These are phyloP conservation scores for Actinia tenebrosa DNA, from an alignment of 64 coral and sea anemone genomes.

Conservation along the genomic window DNA sequence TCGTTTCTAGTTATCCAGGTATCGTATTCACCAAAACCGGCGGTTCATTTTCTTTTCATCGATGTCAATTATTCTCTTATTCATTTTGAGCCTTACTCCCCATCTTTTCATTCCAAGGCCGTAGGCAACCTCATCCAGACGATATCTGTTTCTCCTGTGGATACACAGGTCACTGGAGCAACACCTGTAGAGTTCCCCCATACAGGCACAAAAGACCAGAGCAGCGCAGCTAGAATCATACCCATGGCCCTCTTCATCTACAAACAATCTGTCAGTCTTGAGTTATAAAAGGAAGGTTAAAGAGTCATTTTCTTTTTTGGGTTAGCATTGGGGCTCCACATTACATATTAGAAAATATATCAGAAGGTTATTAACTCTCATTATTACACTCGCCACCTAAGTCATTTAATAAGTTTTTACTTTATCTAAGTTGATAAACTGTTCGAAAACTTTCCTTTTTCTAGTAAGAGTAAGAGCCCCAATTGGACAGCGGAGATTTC, in stretches of 20 bases:
- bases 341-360: constrained; percentile 28
- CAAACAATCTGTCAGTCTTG: neutral
- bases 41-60: too few relatives aligned
- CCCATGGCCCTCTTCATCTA: neutral
- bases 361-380: constrained; percentile 47
- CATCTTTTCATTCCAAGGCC: neutral
- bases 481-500: too few relatives aligned
- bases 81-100: too few relatives aligned
- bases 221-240: neutral
- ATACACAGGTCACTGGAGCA: constrained; percentile 9
- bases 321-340: constrained; percentile 16
- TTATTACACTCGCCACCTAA: constrained; percentile 17
- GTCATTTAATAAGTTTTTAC: neutral
- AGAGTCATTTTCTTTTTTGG: constrained; percentile 36
- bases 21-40: too few relatives aligned
- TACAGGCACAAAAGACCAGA: neutral
- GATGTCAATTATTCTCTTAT: too few relatives aligned
- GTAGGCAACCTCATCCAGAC: neutral
- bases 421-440: too few relatives aligned
- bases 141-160: constrained; percentile 7
- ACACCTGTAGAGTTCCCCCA: constrained; percentile 1
- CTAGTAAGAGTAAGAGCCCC: too few relatives aligned
- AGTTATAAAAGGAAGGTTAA: constrained; percentile 16
- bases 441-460: too few relatives aligned
- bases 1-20: too few relatives aligned